phyloP scores from a whole-genome alignment of 2,797 vertebrate genomes.

The Heteromormyrus szaboi region DNA sequence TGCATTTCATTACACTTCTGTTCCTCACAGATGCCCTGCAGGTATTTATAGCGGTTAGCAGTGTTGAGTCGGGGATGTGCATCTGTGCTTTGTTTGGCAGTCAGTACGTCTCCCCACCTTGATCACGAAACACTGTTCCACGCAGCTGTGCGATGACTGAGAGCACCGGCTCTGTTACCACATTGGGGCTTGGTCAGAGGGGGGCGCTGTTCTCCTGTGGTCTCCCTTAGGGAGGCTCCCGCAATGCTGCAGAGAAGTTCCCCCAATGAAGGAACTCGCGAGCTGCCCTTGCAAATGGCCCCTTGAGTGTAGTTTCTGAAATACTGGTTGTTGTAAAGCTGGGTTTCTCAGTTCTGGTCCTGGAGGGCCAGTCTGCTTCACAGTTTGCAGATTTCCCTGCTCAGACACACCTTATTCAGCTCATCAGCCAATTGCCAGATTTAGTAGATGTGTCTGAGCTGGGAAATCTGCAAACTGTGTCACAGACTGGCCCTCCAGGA shows the following conservation, averaged over 20 bases:
- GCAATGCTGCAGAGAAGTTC: not conserved
- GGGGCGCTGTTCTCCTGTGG: not conserved
- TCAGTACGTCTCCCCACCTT: not conserved
- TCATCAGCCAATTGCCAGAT: not conserved
- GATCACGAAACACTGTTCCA: not conserved
- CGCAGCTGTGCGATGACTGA: not conserved
- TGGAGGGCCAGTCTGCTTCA: not conserved
- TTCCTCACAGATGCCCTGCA: not conserved
- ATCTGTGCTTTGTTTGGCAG: not conserved
- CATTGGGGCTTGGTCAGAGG: not conserved
- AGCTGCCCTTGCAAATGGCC: not conserved
- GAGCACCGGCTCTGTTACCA: not conserved
- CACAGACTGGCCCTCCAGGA: not conserved
- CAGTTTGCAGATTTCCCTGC: not conserved
- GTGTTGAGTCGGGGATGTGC: not conserved
- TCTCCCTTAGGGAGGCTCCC: not conserved
- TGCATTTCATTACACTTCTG: not conserved
- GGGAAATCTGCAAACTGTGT: not conserved
- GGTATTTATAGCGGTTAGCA: slow-evolving; percentile 8
- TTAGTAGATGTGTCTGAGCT: not conserved
- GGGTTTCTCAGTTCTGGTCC: not conserved
- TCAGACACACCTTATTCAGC: not conserved
- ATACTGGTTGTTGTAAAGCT: not conserved
- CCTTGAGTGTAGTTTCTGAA: not conserved
- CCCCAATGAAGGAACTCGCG: not conserved